Conservation (phyloP, 2,888 invertebrate species). For the Tinea semifulvella region DNA sequence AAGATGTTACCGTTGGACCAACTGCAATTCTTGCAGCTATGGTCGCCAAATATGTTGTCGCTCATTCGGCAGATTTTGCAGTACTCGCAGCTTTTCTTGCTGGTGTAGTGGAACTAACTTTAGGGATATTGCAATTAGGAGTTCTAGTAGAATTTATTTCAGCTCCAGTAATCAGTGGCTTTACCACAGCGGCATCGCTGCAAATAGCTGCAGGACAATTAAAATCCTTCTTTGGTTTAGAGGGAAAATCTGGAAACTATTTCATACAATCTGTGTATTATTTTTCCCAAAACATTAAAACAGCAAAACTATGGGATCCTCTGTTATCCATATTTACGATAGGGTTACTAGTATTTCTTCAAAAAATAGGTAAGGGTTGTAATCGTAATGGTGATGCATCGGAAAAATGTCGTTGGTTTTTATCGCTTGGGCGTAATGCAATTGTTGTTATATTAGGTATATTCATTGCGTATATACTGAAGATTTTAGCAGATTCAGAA, state of each 20-base stretch:
- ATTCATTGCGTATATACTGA: conserved; percentile 62
- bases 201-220: conserved; percentile 86
- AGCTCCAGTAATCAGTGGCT: conserved; percentile 83
- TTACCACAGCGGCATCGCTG: conserved; percentile 86
- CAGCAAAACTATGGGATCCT: conserved; percentile 70
- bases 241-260: conserved; percentile 67
- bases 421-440: conserved; percentile 80
- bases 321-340: conserved; percentile 73
- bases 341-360: conserved; percentile 66
- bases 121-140: conserved; percentile 81
- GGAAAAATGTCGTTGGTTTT: conserved; percentile 68
- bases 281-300: conserved; percentile 68
- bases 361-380: conserved; percentile 68
- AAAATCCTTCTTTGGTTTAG: conserved; percentile 75
- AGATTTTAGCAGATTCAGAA: conserved; percentile 33
- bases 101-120: conserved; percentile 73
- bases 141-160: conserved; percentile 88
- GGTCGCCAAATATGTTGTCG: conserved; percentile 72
- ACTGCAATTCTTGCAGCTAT: conserved; percentile 90
- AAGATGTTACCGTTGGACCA: conserved; percentile 81
- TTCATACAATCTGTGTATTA: conserved; percentile 71
- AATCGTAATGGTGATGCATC: conserved; percentile 45
- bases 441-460: conserved; percentile 79
- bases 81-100: conserved; percentile 77
- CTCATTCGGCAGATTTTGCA: conserved; percentile 74